Evolutionary conservation across 2,888 invertebrate genomes (phyloP), one percentile per base, ranked within the genome.

Genomic region (Endotricha flammealis): DNA sequence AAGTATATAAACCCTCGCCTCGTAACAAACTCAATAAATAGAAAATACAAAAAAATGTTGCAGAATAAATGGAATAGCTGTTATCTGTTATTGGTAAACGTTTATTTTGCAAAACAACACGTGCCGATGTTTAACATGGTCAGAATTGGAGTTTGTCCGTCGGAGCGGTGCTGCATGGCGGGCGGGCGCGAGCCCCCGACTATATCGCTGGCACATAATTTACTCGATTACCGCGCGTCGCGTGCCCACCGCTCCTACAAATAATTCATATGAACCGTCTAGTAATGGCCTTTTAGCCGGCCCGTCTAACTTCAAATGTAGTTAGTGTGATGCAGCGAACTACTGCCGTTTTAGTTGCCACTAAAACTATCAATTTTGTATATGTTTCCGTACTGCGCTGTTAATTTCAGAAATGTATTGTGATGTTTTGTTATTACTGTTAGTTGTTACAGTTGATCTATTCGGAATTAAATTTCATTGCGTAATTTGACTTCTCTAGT

Each of bases 221-320:
- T 62, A 68, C 65, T 69, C 64, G 67, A 73, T 70, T 68, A 73
- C 59, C 46, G 44, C 48, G 51, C 62, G 62, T 74, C 70, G 73
- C 79, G 71, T 76, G 77, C 68, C 58, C 60, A 49, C 58, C 51
- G 53, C 59, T 60, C 56, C 67, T 64, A 76, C 80, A 76, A 85
- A 83, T 85, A 83, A 83, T 83, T 83, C 82, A 85, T 81, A 75
- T 60, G 62, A 61, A 62, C 72, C 69, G 72, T 69, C 69, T 66
- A 64, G 71, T 82, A 80, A 81, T 82, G 70, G 77, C 77, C 79
- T 82, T 82, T 83, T 82, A 81, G 79, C 75, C 72, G 74, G 59
- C 29, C 66, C 66, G 64, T 64, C 71, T 70, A 80, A 79, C 77
- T 81, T 75, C 70, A 66, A 79, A 81, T 65, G 73, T 75, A 71